phyloP scores from a whole-genome alignment of 1,140 invertebrate genomes.

The Aphelinus atriplicis region DNA sequence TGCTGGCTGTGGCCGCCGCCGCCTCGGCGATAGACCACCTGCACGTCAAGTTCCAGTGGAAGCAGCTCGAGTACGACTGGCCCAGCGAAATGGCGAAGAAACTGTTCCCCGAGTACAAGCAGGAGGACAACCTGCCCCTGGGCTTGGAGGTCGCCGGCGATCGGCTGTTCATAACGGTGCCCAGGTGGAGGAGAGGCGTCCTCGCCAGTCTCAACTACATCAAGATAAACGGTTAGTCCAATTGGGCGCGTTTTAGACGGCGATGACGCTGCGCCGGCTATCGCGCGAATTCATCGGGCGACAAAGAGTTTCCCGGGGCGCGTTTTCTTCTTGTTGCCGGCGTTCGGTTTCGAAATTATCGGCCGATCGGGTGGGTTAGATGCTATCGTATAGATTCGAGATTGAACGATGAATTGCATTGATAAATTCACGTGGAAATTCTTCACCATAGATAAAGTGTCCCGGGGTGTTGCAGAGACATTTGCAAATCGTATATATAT shows the following conservation, averaged over 20 bases:
- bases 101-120: constrained; percentile 59
- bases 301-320: no score
- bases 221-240: constrained; percentile 71
- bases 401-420: no score
- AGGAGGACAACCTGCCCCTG: constrained; percentile 76
- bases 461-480: no score
- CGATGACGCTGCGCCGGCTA: no score
- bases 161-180: constrained; percentile 76
- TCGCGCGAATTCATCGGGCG: no score
- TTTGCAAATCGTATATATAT: no score
- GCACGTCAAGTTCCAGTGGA: constrained; percentile 76
- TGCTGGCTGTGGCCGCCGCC: constrained; percentile 22
- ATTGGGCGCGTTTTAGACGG: background rate
- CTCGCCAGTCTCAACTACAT: constrained; percentile 79
- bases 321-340: no score
- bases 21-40: constrained; percentile 71
- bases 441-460: no score
- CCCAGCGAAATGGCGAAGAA: constrained; percentile 62
- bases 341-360: no score
- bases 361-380: no score
- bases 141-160: constrained; percentile 74
- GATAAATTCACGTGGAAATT: no score
- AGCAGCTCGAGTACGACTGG: constrained; percentile 76
- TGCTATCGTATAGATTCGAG: no score
- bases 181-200: constrained; percentile 78